Evolutionary conservation across 2,888 invertebrate species (phyloP), one percentile per base, ranked within the genome.

Genomic region (Cheilosia grossa): DNA sequence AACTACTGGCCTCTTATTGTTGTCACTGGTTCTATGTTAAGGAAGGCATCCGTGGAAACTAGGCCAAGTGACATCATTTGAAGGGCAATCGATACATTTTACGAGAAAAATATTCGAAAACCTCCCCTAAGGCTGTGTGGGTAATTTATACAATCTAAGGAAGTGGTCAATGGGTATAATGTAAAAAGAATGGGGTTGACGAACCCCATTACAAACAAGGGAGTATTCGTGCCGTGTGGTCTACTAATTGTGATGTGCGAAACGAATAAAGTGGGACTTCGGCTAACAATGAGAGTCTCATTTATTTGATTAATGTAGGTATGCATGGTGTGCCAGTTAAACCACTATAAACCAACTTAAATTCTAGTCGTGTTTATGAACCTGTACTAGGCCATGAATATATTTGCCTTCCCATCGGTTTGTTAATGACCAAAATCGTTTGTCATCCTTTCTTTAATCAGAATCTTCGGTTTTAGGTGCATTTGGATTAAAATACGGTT

Each of bases 11-110:
- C 33, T 70, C 15, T 40, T n/a, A 51, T 56, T 81, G 75, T 72
- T 61, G 59, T 49, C 10, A 10, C 37, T 51, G 21, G 21, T 53
- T 78, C 63, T 49, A 24, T 67, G 69, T 83, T 73, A 81, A 49
- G 77, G 61, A 75, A 72, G 85, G 75, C 47, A 63, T 59, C 54
- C 51, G 15, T n/a, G 6, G 66, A 49, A 85, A 81, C 59, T 85
- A 67, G 85, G 85, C 24, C 85, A 75, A 85, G 44, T 85, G 85
- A 85, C 85, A 85, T 85, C 85, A 85, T 72, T 59, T 75, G 70
- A 81, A 77, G 81, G 56, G 51, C 75, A 77, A 80, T 85, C 81
- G 85, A 85, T 85, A 85, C 4, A 21, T 44, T 17, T 21, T 56
- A 30, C 19, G 40, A 51, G 42, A 61, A 24, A 51, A 44, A 40